Evolutionary conservation across 2,797 vertebrate species (phyloP).

Genomic region (Graptemys geographica): DNA sequence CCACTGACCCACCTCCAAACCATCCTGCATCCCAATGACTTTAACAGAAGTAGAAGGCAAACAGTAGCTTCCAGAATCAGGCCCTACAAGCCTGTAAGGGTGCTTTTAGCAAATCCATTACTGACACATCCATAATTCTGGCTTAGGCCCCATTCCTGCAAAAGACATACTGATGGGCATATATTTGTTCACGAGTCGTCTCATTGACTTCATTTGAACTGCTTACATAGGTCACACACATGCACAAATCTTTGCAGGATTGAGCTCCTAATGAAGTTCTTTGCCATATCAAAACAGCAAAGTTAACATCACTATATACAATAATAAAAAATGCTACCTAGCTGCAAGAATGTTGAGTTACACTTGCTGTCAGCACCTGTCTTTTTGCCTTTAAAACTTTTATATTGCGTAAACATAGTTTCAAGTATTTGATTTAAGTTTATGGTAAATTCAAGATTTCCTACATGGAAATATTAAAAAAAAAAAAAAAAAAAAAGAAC

Average conservation of each 20-base stretch:
- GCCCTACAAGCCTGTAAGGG: rapidly evolving
- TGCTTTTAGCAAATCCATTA: background rate
- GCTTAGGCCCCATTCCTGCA: rapidly evolving
- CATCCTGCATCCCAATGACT: rapidly evolving
- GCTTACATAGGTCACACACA: background rate
- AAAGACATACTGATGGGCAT: background rate
- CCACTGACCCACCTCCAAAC: background rate
- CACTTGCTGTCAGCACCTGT: slow-evolving; percentile 64
- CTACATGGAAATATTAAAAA: slow-evolving; percentile 44
- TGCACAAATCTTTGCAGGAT: slow-evolving; percentile 61
- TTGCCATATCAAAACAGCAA: slow-evolving; percentile 35
- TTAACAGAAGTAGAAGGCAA: rapidly evolving
- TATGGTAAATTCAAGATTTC: background rate
- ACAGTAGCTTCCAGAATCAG: background rate
- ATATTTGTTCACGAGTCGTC: background rate
- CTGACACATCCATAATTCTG: background rate
- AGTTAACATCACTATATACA: background rate
- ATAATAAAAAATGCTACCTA: slow-evolving; percentile 36
- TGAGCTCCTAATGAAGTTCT: slow-evolving; percentile 51
- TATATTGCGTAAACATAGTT: slow-evolving; percentile 65
- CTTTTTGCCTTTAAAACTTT: background rate
- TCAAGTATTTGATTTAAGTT: slow-evolving; percentile 36
- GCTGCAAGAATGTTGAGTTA: slow-evolving; percentile 33
- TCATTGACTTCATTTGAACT: background rate
- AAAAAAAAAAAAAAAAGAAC: slow-evolving; percentile 62